Conservation (phyloP, 2,888 invertebrate genomes). For the Uloborus plumipes region DNA sequence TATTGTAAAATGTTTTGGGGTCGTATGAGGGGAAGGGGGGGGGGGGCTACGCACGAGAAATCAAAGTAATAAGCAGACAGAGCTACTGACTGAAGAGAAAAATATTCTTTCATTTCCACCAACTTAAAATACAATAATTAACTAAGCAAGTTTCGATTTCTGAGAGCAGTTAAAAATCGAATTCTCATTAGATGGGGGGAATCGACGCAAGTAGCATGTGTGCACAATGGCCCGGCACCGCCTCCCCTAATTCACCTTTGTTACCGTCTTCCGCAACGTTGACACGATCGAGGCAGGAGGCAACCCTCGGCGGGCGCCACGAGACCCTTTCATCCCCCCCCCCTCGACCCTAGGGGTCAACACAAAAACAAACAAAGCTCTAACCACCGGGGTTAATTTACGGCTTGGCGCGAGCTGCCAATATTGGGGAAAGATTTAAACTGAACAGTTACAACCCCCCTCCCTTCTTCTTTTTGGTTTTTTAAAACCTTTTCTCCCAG, state of each 20-base stretch:
- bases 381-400: constrained; percentile 60
- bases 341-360: constrained; percentile 69
- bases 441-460: not conserved
- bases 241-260: not conserved
- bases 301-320: constrained; percentile 65
- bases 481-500: not conserved
- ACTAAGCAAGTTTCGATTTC: too few species aligned
- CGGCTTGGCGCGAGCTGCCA: constrained; percentile 41
- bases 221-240: too few species aligned
- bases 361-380: constrained; percentile 44
- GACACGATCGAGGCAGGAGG: constrained; percentile 61
- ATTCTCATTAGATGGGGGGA: too few species aligned
- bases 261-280: constrained; percentile 27
- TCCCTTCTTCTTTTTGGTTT: not conserved
- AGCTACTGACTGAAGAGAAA: too few species aligned
- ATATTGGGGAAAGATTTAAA: constrained; percentile 24
- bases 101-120: too few species aligned
- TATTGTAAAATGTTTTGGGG: too few species aligned
- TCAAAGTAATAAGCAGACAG: too few species aligned
- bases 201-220: too few species aligned
- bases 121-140: too few species aligned
- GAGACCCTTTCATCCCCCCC: constrained; percentile 73
- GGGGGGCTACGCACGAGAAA: too few species aligned
- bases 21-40: too few species aligned
- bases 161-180: too few species aligned